A percentile compares a stretch with the other conserved stretches of the same genome.
These are phyloP conservation scores for Spodoptera frugiperda DNA, from an alignment of 1,140 invertebrate genomes.

Conservation along the genomic window DNA sequence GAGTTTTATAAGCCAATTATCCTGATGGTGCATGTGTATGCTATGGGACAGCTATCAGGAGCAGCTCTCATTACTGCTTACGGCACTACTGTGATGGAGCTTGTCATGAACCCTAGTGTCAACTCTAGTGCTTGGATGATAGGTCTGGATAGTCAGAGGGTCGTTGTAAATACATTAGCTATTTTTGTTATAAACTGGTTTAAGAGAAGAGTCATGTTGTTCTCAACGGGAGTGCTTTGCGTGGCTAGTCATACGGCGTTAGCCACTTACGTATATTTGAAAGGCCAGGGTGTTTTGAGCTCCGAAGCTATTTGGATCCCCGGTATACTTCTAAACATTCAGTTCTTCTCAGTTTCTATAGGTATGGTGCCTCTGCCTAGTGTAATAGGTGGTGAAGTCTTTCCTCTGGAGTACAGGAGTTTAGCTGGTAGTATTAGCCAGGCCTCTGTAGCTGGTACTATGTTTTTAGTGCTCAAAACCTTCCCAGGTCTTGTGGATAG, in stretches of 20 bases:
- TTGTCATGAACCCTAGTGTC: slow-evolving; percentile 79
- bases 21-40: slow-evolving; percentile 68
- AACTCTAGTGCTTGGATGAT: slow-evolving; percentile 89
- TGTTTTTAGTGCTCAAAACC: slow-evolving; percentile 47
- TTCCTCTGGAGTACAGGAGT: slow-evolving; percentile 64
- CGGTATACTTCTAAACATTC: slow-evolving; percentile 50
- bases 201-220: slow-evolving; percentile 70
- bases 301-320: slow-evolving; percentile 53
- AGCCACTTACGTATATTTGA: slow-evolving; percentile 57
- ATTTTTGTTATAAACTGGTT: slow-evolving; percentile 70
- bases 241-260: slow-evolving; percentile 63
- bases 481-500: slow-evolving; percentile 37
- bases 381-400: slow-evolving; percentile 63
- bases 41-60: slow-evolving; percentile 68
- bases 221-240: slow-evolving; percentile 58
- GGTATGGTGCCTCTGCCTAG: slow-evolving; percentile 59
- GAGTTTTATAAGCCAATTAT: slow-evolving; percentile 77
- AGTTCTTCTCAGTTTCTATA: slow-evolving; percentile 56
- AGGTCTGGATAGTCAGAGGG: slow-evolving; percentile 87
- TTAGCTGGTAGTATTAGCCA: slow-evolving; percentile 58
- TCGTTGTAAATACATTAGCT: slow-evolving; percentile 72
- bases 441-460: slow-evolving; percentile 27
- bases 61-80: slow-evolving; percentile 88
- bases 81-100: slow-evolving; percentile 87
- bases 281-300: slow-evolving; percentile 18